Evolutionary conservation across 2,888 invertebrate genomes (phyloP), one percentile per base, ranked within the genome.

Genomic region (Cryptocheilus praepositus): DNA sequence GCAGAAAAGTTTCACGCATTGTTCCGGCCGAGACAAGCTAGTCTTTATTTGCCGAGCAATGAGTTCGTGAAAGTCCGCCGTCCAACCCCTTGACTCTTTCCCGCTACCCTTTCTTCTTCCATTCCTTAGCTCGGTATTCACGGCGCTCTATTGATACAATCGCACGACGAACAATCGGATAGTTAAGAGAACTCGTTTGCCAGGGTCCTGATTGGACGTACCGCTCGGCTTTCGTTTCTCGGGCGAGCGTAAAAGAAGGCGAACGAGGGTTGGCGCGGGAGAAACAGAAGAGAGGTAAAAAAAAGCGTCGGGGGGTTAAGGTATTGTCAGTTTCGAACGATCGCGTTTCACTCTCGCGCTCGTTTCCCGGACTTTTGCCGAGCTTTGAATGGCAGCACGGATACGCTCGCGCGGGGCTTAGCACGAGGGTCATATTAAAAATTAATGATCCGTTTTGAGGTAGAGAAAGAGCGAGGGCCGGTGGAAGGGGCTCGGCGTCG

Each of bases 141-240:
- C 49, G 46, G 46, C 46, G 44, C 18, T 58, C 58, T 49, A 49
- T 49, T 49, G 49, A 49, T 18, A 49, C 16, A 44, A 15, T 46
- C 19, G 25, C 58, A 15, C 46, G 46, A 44, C 19, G 45, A 58
- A 58, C 58, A 45, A 58, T 58, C 58, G 58, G 49, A 49, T 49
- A 49, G 49, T 49, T 49, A 49, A 49, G 49, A 18, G 49, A 49
- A 49, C 49, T 49, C 49, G 49, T 49, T 58, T 25, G 46, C 46
- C 46, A 15, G 58, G 46, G 15, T 15, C 25, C 58, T 44, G 49
- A 46, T 44, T 21, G 28, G 44, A 56, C 55, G 4, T 55, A 3
- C 56, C 18, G 44, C 36, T 11, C 36, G 36, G 36, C 36, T 36
- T 36, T 22, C 21, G 21, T 22, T 52, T 52, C 19, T 52, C 5